Evolutionary conservation across 2,797 vertebrate species (phyloP), one percentile per base, ranked within the genome.

Genomic region (Molossus molossus): DNA sequence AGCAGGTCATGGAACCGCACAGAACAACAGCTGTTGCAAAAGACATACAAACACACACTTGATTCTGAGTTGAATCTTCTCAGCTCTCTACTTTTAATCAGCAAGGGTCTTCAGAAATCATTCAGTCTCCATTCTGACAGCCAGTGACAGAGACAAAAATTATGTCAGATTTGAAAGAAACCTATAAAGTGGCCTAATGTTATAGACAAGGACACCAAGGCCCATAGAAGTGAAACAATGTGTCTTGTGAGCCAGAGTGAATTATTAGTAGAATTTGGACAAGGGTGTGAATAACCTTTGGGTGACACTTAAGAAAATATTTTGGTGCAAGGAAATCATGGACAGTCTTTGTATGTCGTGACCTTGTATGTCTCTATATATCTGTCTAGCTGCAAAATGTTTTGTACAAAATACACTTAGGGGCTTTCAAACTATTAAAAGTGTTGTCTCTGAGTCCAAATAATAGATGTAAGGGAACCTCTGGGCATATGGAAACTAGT

Each of bases 221-320:
- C 53, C 83, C 27, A 21, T 23, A 29, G 27, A 88, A 89, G 40
- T 69, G 9, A 58, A 95, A 48, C 6, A 60, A 65, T 11, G 73
- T 92, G 27, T 53, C 6, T 69, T 33, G 85, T 3, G 37, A 67
- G 3, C 15, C 25, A 64, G 37, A 85, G 75, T 13, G 6, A 76
- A 84, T 79, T 87, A 48, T 23, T 60, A 15, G 69, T n/a, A 79
- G 86, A 91, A 50, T 94, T 69, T 88, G 27, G 53, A 94, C 21
- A 55, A 76, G 45, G 18, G 4, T 81, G 4, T 65, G 55, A 79
- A 7, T 86, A 45, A 65, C 72, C 11, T 45, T 80, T 27, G n/a
- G 13, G 69, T 40, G 57, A 86, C 25, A 58, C 72, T 53, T 82
- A 75, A 45, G 48, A 69, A 91, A 83, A 70, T 79, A 65, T 37